These are phyloP conservation scores for Leucoma salicis DNA, from an alignment of 2,888 invertebrate species.

Conservation along the genomic window DNA sequence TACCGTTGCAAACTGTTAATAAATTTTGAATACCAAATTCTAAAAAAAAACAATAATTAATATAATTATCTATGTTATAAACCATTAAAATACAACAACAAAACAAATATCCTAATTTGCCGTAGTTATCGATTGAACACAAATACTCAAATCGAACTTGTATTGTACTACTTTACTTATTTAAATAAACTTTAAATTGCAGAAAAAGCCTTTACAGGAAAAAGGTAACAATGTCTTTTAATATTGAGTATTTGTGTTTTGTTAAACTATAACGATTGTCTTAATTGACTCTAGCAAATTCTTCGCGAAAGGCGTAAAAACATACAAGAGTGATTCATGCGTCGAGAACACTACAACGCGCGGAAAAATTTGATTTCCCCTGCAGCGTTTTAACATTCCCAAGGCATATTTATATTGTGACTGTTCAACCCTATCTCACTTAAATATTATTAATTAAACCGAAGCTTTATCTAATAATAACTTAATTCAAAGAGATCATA, in stretches of 20 bases:
- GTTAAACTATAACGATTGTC: constrained; percentile 39
- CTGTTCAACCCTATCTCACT: constrained; percentile 34
- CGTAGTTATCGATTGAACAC: constrained; percentile 60
- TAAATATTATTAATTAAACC: constrained; percentile 40
- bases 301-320: constrained; percentile 40
- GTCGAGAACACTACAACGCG: constrained; percentile 51
- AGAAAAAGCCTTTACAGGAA: constrained; percentile 39
- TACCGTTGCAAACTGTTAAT: constrained; percentile 37
- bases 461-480: constrained; percentile 58
- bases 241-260: constrained; percentile 78
- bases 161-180: constrained; percentile 44
- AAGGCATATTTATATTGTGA: constrained; percentile 52
- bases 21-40: constrained; percentile 51
- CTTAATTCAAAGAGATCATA: constrained; percentile 80
- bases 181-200: constrained; percentile 35
- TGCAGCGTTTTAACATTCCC: constrained; percentile 36
- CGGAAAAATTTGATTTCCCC: constrained; percentile 65
- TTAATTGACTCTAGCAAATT: constrained; percentile 34
- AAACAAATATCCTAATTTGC: constrained; percentile 68
- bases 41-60: constrained; percentile 58
- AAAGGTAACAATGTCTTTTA: constrained; percentile 49
- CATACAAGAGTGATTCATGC: constrained; percentile 41
- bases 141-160: constrained; percentile 68
- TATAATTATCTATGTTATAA: constrained; percentile 67
- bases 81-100: constrained; percentile 80